Evolutionary conservation across 2,797 vertebrate species (phyloP).

Genomic region (Crypturellus tataupa): DNA sequence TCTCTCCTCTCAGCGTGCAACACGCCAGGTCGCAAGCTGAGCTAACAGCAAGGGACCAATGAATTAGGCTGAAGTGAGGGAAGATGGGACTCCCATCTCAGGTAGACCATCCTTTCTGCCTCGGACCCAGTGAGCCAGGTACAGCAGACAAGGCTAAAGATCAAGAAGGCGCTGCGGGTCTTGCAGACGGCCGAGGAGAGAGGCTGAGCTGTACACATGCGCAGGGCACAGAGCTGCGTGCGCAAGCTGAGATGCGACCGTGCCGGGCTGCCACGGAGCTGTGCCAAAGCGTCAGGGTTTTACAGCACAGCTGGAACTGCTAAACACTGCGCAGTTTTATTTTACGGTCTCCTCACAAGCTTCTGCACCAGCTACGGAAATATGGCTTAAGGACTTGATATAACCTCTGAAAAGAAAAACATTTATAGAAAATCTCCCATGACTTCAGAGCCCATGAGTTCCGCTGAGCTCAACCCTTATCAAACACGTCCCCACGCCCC

Average conservation of each 20-base stretch:
- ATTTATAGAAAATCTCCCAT: background rate
- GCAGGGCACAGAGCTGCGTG: background rate
- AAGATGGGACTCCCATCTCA: background rate
- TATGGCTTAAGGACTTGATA: background rate
- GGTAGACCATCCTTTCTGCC: background rate
- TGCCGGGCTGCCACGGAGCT: background rate
- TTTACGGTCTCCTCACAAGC: background rate
- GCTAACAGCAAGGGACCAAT: background rate
- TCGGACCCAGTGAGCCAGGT: rapidly evolving
- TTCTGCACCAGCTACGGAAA: background rate
- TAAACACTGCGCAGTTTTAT: background rate
- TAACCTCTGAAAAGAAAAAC: background rate
- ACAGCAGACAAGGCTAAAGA: background rate
- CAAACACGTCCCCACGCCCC: background rate
- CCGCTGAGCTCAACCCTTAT: background rate
- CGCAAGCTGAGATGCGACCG: background rate
- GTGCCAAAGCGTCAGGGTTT: background rate
- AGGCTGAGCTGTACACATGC: background rate
- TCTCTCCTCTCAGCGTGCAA: background rate
- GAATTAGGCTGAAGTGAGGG: background rate
- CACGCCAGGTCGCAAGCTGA: background rate
- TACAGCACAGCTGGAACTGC: background rate
- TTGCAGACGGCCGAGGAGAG: background rate
- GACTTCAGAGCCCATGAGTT: background rate
- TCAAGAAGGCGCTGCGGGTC: background rate